Conservation (phyloP, 2,113 vertebrate genomes). For the Oenanthe melanoleuca region DNA sequence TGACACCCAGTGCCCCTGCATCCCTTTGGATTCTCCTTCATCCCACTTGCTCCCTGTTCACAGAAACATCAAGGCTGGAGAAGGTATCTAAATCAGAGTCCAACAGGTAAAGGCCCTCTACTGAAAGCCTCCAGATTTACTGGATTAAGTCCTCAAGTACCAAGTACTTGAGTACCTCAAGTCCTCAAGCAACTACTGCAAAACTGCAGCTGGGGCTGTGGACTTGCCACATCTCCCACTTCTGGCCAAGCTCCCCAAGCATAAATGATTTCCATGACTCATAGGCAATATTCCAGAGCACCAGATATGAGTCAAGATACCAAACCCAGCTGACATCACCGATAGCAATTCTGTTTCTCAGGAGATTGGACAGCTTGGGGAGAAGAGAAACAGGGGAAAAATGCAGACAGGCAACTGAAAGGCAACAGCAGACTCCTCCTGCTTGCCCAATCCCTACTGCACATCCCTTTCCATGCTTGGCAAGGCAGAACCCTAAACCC, state of each 20-base stretch:
- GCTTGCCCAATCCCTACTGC: background rate
- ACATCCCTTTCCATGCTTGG: background rate
- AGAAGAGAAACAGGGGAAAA: background rate
- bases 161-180: background rate
- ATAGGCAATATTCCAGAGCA: background rate
- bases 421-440: background rate
- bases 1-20: accelerated
- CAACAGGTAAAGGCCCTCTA: background rate
- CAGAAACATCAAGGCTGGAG: background rate
- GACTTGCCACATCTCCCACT: background rate
- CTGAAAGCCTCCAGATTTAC: background rate
- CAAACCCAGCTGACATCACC: constrained; percentile 4
- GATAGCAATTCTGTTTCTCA: background rate
- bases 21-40: background rate
- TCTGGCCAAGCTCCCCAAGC: background rate
- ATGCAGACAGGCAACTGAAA: background rate
- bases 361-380: background rate
- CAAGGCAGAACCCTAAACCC: background rate
- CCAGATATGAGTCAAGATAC: background rate
- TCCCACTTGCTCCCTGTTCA: background rate
- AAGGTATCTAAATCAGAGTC: background rate
- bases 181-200: background rate
- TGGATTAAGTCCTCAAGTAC: background rate
- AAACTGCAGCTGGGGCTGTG: background rate
- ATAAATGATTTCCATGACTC: background rate